Evolutionary conservation across 2,113 vertebrate species (phyloP).

Genomic region (Paracyprichromis sp.): DNA sequence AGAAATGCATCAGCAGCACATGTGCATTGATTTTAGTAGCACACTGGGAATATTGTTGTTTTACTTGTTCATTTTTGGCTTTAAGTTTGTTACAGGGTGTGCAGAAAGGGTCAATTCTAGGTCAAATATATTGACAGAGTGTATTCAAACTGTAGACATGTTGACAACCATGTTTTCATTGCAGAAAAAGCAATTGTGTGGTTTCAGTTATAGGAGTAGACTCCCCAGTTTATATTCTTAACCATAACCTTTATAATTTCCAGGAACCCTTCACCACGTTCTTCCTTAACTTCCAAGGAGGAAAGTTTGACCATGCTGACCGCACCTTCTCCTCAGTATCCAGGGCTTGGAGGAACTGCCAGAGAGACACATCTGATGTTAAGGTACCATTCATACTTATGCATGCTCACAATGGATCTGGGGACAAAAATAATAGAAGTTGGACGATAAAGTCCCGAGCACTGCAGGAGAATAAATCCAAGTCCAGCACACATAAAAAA

Average conservation of each 20-base stretch:
- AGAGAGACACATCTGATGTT: constrained; percentile 96
- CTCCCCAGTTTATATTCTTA: neutral
- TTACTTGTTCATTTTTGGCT: constrained; percentile 9
- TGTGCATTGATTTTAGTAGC: constrained; percentile 32
- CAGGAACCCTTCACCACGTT: constrained; percentile 97
- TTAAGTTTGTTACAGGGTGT: neutral
- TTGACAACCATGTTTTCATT: neutral
- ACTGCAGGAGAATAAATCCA: constrained; percentile 19
- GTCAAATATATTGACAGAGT: neutral
- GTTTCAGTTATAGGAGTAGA: neutral
- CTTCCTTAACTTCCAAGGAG: constrained; percentile 97
- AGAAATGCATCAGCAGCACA: constrained; percentile 54
- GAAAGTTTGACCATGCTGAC: constrained; percentile 97
- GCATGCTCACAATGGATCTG: neutral
- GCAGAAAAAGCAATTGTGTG: neutral
- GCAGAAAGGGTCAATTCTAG: neutral
- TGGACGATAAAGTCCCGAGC: neutral
- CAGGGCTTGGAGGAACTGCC: constrained; percentile 94
- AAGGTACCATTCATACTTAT: constrained; percentile 76
- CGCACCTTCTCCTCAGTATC: constrained; percentile 94
- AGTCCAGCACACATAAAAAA: constrained; percentile 13
- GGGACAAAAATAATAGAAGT: neutral
- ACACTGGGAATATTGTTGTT: constrained; percentile 31
- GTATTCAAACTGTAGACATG: neutral
- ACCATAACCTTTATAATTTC: neutral